These are phyloP conservation scores for Narcine bancroftii DNA, from an alignment of 2,113 vertebrate species.

Conservation along the genomic window DNA sequence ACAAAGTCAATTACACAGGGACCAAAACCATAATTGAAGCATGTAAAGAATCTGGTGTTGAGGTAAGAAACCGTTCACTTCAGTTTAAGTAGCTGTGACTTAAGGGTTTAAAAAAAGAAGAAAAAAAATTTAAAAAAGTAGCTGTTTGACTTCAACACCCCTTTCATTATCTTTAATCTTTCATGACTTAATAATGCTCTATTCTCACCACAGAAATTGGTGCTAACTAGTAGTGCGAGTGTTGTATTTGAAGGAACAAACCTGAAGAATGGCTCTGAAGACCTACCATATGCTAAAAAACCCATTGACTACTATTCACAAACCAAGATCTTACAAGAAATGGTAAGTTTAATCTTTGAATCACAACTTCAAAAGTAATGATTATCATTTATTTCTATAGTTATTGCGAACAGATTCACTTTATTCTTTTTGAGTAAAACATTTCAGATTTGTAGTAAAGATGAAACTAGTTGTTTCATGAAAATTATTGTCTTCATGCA, in stretches of 20 bases:
- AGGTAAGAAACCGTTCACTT: slow-evolving; percentile 58
- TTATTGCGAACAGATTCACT: too few species aligned
- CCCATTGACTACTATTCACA: slow-evolving; percentile 94
- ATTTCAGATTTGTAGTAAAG: not conserved
- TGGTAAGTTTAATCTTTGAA: slow-evolving; percentile 51
- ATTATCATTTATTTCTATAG: not conserved
- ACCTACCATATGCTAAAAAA: slow-evolving; percentile 78
- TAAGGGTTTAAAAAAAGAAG: too few species aligned
- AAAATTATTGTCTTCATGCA: not conserved
- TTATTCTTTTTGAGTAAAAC: not conserved
- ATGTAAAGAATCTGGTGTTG: slow-evolving; percentile 76
- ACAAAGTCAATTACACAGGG: slow-evolving; percentile 78
- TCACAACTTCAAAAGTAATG: not conserved
- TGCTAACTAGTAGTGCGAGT: slow-evolving; percentile 93
- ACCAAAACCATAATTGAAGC: slow-evolving; percentile 75
- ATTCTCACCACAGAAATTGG: slow-evolving; percentile 66
- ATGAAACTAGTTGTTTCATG: not conserved
- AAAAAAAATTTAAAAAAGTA: too few species aligned
- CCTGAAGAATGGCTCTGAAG: slow-evolving; percentile 84
- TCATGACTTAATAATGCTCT: not conserved
- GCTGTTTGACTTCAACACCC: not conserved
- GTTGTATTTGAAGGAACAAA: slow-evolving; percentile 87
- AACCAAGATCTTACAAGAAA: slow-evolving; percentile 92
- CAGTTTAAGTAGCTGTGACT: not conserved
- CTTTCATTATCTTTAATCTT: not conserved